Evolutionary conservation across 2,797 vertebrate genomes (phyloP), one percentile per base, ranked within the genome.

Genomic region (Lacerta bilineata): DNA sequence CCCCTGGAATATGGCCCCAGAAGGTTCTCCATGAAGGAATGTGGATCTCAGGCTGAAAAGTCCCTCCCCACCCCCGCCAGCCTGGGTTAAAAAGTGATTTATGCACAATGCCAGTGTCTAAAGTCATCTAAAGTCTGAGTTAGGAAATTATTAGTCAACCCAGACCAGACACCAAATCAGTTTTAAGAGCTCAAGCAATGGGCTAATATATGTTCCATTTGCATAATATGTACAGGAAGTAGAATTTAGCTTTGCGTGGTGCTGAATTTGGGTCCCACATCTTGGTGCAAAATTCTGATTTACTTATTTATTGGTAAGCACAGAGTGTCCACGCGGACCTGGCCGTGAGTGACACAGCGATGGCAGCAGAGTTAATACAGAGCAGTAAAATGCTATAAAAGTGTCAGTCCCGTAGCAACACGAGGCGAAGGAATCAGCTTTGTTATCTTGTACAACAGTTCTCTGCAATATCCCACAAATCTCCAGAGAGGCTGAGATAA

Each of bases 401-500:
- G 41, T 75, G 36, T 88, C 69, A 5, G 36, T 50, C 29, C 36
- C 61, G 71, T 61, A 29, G 86, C 71, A 33, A 33, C 33, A 43
- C 3, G 1, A 55, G 84, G 41, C 69, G 8, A 23, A 68, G 8
- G 33, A 55, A 64, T 29, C 46, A 25, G 39, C n/a, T 41, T 13
- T 43, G 66, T 81, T 90, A 88, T 91, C 90, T 91, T 46, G 81
- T 59, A 88, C 76, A 77, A 69, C 36, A 0, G 0, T 79, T 95
- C 84, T 81, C 82, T 80, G 71, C 79, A 77, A 80, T 91, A 88
- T 87, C 80, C 87, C 85, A 64, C 87, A 87, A 46, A 93, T 91
- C 90, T 90, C 81, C 1, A 0, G 46, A 81, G 61, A 86, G 80
- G 6, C 77, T 9, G 71, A 94, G 91, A 91, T 91, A 93, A 92